Evolutionary conservation across 2,797 vertebrate species (phyloP).

Genomic region (Hypotaenidia philippensis): DNA sequence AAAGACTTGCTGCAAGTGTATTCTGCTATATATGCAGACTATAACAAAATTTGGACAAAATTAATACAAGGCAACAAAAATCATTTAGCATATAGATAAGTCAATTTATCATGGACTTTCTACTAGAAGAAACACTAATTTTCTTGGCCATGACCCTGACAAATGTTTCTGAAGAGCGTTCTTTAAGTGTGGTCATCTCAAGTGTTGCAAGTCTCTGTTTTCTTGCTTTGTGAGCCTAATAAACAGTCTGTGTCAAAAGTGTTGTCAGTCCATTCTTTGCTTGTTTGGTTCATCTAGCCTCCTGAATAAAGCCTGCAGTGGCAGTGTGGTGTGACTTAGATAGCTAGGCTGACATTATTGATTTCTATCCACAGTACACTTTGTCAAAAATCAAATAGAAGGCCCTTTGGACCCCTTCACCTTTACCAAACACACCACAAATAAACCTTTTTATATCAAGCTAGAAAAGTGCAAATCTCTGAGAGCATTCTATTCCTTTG

Average conservation of each 20-base stretch:
- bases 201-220: constrained; percentile 85
- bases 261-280: constrained; percentile 94
- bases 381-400: constrained; percentile 99
- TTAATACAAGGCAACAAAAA: constrained; percentile 83
- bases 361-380: constrained; percentile 96
- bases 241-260: constrained; percentile 93
- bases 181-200: constrained; percentile 89
- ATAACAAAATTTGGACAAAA: constrained; percentile 82
- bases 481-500: constrained; percentile 63
- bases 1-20: not conserved
- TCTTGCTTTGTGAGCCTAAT: constrained; percentile 88
- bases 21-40: constrained; percentile 77
- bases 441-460: constrained; percentile 88
- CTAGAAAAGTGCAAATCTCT: constrained; percentile 66
- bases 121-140: constrained; percentile 94
- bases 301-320: constrained; percentile 85
- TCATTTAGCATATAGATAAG: constrained; percentile 99
- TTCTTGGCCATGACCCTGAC: constrained; percentile 93
- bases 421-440: constrained; percentile 94
- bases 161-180: constrained; percentile 85
- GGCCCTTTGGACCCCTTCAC: constrained; percentile 95
- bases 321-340: constrained; percentile 85
- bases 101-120: constrained; percentile 96
- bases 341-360: constrained; percentile 90
- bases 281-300: constrained; percentile 94